Evolutionary conservation across 2,888 invertebrate genomes (phyloP).

Genomic region (Alloplasta piceator): DNA sequence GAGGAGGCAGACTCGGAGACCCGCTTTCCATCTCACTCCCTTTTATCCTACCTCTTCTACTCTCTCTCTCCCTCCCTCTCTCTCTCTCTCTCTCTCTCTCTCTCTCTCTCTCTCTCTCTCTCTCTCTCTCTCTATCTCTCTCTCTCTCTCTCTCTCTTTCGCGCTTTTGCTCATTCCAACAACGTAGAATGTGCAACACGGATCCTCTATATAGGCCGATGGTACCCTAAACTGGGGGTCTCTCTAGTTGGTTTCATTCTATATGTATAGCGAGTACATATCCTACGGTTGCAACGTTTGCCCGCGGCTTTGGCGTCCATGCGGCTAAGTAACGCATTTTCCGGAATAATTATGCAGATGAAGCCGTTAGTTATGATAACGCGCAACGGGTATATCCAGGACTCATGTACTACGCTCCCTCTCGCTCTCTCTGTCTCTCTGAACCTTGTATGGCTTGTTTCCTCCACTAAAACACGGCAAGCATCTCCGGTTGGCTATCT

Average conservation of each 20-base stretch:
- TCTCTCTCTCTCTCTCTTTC: slow-evolving; percentile 7
- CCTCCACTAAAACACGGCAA: slow-evolving; percentile 42
- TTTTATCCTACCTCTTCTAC: slow-evolving; percentile 15
- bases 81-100: slow-evolving; percentile 35
- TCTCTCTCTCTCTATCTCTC: too few relatives aligned
- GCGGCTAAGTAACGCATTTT: slow-evolving; percentile 79
- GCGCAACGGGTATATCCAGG: slow-evolving; percentile 66
- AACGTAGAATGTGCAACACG: slow-evolving; percentile 41
- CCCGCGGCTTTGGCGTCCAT: slow-evolving; percentile 67
- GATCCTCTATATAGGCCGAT: slow-evolving; percentile 57
- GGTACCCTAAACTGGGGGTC: slow-evolving; percentile 62
- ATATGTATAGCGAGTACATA: slow-evolving; percentile 21
- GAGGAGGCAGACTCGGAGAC: slow-evolving; percentile 78
- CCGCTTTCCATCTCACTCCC: slow-evolving; percentile 54
- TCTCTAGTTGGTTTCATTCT: slow-evolving; percentile 53
- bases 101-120: slow-evolving; percentile 8
- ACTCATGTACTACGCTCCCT: slow-evolving; percentile 42
- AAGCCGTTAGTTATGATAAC: slow-evolving; percentile 81
- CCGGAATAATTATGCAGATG: slow-evolving; percentile 82
- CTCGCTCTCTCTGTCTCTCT: slow-evolving; percentile 25
- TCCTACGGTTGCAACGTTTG: slow-evolving; percentile 52
- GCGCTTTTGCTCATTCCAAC: slow-evolving; percentile 39
- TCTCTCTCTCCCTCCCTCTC: slow-evolving; percentile 14
- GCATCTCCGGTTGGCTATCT: slow-evolving; percentile 72
- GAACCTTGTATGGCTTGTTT: slow-evolving; percentile 21